phyloP scores from a whole-genome alignment of 2,113 vertebrate species.

The Paradoxurus hermaphroditus region DNA sequence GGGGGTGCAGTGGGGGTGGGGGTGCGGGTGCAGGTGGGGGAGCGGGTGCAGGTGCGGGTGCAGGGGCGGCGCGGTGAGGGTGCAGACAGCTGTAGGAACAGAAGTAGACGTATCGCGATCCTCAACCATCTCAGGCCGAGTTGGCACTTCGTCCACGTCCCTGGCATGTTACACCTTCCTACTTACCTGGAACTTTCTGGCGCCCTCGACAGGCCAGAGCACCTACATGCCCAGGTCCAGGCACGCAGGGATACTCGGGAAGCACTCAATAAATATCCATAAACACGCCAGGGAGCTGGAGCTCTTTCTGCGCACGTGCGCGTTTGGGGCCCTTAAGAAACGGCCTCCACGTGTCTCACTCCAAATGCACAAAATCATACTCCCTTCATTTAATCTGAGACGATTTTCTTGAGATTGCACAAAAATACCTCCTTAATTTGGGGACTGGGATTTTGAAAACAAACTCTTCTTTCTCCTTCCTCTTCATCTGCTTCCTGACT shows the following conservation, averaged over 20 bases:
- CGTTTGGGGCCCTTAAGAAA: background rate
- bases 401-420: background rate
- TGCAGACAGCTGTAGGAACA: background rate
- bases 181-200: rapidly evolving
- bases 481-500: background rate
- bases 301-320: rapidly evolving
- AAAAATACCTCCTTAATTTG: background rate
- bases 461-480: background rate
- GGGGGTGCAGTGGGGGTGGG: too few species aligned
- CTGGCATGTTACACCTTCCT: rapidly evolving
- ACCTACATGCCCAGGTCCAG: background rate
- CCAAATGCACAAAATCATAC: background rate
- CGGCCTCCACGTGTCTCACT: background rate
- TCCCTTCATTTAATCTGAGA: conserved; percentile 12
- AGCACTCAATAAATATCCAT: rapidly evolving
- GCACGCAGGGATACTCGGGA: rapidly evolving
- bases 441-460: background rate
- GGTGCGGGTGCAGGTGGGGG: too few species aligned
- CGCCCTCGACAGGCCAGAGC: background rate
- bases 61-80: too few species aligned
- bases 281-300: rapidly evolving
- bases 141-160: rapidly evolving
- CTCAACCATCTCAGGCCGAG: background rate
- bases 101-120: background rate
- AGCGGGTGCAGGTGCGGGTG: background rate